Evolutionary conservation across 2,888 invertebrate genomes (phyloP).

Genomic region (Drosophila mercatorum): DNA sequence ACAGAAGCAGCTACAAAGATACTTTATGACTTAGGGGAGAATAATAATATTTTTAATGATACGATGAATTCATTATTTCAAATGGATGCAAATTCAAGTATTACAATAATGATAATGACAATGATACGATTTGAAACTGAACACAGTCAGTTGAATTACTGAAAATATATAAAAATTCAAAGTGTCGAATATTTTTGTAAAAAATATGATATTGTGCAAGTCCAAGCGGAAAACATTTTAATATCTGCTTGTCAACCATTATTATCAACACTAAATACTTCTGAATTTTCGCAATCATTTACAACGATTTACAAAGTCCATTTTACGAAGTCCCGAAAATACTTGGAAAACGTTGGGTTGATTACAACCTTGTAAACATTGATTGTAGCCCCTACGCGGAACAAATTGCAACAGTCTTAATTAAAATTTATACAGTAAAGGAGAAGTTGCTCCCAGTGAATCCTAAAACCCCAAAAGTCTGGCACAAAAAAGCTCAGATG

Average conservation of each 20-base stretch:
- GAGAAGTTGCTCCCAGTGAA: conserved; percentile 90
- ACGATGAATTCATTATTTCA: conserved; percentile 84
- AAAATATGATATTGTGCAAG: conserved; percentile 91
- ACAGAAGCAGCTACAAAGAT: conserved; percentile 87
- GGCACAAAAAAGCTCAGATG: conserved; percentile 89
- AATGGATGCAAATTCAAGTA: conserved; percentile 84
- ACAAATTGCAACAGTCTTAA: conserved; percentile 92
- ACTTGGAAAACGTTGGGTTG: conserved; percentile 92
- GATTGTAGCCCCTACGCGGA: conserved; percentile 91
- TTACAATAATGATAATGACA: conserved; percentile 88
- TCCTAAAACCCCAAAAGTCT: conserved; percentile 89
- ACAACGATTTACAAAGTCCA: conserved; percentile 94
- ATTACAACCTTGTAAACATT: conserved; percentile 89
- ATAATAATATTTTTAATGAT: conserved; percentile 76
- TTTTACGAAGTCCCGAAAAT: conserved; percentile 97
- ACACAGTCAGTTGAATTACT: conserved; percentile 57
- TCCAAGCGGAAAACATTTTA: conserved; percentile 88
- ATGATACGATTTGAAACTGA: conserved; percentile 87
- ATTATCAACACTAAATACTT: conserved; percentile 87
- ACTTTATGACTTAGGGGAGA: conserved; percentile 85
- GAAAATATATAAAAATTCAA: conserved; percentile 70
- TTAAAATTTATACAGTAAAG: conserved; percentile 94
- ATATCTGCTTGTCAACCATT: conserved; percentile 89
- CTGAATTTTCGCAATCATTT: conserved; percentile 90
- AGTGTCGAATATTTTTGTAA: conserved; percentile 90